These are phyloP conservation scores for Astyanax mexicanus DNA, from an alignment of 2,797 vertebrate genomes.

Conservation along the genomic window DNA sequence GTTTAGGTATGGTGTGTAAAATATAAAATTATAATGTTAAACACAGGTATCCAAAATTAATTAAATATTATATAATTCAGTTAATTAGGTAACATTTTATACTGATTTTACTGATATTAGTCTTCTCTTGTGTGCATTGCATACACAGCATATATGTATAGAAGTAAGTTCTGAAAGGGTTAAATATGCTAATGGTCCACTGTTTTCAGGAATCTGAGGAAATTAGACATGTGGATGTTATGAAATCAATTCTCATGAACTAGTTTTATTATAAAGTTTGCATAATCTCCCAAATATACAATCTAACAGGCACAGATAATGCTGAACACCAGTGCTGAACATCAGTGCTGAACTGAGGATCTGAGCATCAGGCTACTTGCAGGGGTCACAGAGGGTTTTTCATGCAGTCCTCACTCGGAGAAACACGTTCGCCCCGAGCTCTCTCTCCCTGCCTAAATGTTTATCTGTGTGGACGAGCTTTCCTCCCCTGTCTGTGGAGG, in stretches of 20 bases:
- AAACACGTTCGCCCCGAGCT: constrained; percentile 73
- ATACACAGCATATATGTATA: too few species aligned
- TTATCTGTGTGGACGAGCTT: constrained; percentile 82
- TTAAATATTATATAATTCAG: too few species aligned
- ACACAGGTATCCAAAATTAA: too few species aligned
- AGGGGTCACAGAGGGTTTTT: constrained; percentile 40
- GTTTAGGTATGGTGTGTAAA: too few species aligned
- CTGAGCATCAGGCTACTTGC: constrained; percentile 9
- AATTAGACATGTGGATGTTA: too few species aligned
- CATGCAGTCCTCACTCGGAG: constrained; percentile 17
- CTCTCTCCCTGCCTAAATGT: constrained; percentile 76
- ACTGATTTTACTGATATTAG: too few species aligned
- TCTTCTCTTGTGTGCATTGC: too few species aligned
- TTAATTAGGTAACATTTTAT: too few species aligned
- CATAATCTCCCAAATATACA: background rate
- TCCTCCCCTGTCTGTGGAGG: constrained; percentile 79
- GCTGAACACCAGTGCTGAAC: constrained; percentile 19
- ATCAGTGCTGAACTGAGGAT: constrained; percentile 8
- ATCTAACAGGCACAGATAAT: background rate
- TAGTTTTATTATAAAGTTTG: background rate
- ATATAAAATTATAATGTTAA: too few species aligned
- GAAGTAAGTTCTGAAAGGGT: too few species aligned
- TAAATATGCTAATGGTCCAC: too few species aligned
- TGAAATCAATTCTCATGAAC: background rate
- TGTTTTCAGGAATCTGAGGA: background rate